A percentile compares a stretch with the other conserved stretches of the same genome.
Evolutionary conservation across 1,140 invertebrate genomes (phyloP).

Genomic region (Atta colombica): DNA sequence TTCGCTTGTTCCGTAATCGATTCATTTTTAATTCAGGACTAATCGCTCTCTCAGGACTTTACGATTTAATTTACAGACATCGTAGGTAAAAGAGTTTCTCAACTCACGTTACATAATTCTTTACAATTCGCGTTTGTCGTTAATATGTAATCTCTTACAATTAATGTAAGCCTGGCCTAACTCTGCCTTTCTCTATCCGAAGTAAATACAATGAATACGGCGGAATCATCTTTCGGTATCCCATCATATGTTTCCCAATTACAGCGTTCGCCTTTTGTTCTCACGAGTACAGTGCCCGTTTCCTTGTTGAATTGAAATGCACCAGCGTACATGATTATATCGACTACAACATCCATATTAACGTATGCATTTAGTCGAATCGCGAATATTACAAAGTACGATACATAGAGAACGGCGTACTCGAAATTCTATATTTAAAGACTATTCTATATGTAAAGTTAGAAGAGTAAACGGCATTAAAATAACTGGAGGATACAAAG

Average conservation of each 20-base stretch:
- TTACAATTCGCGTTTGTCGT: neutral
- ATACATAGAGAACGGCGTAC: neutral
- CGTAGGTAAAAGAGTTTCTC: conserved; percentile 1
- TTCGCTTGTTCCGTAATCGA: conserved; percentile 44
- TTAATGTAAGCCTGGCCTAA: too few relatives aligned
- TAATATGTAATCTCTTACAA: conserved; percentile 21
- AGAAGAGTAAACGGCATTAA: conserved; percentile 63
- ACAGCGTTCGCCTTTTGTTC: conserved; percentile 45
- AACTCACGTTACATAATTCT: conserved; percentile 17
- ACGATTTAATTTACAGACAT: conserved; percentile 47
- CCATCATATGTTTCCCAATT: conserved; percentile 27
- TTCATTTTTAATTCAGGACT: conserved; percentile 55
- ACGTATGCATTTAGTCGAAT: neutral
- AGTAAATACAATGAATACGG: conserved; percentile 39
- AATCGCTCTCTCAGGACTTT: conserved; percentile 5
- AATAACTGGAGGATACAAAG: conserved; percentile 27
- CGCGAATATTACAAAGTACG: neutral
- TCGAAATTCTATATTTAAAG: conserved; percentile 15
- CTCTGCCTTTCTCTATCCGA: conserved; percentile 6
- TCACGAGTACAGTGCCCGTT: conserved; percentile 8
- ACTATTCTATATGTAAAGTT: conserved; percentile 12
- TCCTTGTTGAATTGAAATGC: neutral
- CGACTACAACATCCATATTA: too few relatives aligned
- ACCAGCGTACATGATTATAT: neutral
- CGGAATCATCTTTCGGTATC: conserved; percentile 38